Base-by-base conservation (phyloP, 2,113 vertebrate genomes). In the Petrocephalus zakoni region DNA sequence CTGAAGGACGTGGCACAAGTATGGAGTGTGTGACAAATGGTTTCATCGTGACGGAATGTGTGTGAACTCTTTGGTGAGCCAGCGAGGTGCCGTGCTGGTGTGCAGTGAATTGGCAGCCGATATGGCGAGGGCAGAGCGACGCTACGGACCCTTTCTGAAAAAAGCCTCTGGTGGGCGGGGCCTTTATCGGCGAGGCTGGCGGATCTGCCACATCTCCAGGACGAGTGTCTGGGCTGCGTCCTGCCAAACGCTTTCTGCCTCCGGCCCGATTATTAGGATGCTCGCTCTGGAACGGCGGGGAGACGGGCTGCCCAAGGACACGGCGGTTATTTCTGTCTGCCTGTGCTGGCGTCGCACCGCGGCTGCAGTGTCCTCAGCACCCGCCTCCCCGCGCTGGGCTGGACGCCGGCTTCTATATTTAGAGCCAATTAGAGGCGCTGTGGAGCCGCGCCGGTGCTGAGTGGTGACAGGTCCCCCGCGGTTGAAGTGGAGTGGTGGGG, bases 361-460 rank as follows among this genome's bases (percentile, higher is more conserved):
- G 58, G 29, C 13, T 5, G 4, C 78, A 42, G 34, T 68, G 84
- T 86, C 68, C 34, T 58, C 72, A 55, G 25, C 47, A 1, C 61
- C 82, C 85, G 88, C 89, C 87, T 49, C 88, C 42, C 86, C 78
- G 68, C 88, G 78, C 89, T 85, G 88, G 89, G 84, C 91, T 89
- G 90, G 84, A 89, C 91, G 88, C 68, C 87, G 90, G 90, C 91
- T 87, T 89, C 92, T 91, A 92, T 93, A 92, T 94, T 93, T 92
- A 92, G 91, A 93, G 93, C 91, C 91, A 94, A 93, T 94, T 93
- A 93, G 91, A 92, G 88, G 49, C 90, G 78, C 89, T 37, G 75
- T 87, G 91, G 89, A 90, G 86, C 87, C 34, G 82, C 90, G 88
- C 72, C 25, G 90, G 58, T 90, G 90, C 89, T 90, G 90, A 92